Conservation (phyloP, 2,113 vertebrate genomes). For the Brachirus orientalis region DNA sequence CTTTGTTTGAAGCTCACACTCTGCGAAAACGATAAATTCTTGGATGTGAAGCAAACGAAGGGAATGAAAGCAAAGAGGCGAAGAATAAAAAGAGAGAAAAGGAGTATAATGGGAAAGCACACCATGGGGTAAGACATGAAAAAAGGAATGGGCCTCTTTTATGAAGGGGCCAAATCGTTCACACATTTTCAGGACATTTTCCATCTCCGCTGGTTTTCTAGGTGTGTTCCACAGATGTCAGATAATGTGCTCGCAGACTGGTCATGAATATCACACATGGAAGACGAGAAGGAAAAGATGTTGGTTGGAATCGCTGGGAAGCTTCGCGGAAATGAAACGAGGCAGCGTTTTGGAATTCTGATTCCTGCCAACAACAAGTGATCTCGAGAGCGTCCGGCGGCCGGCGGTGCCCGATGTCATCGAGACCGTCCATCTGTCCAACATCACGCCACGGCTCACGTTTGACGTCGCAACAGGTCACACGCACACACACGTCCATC, state of each 20-base stretch:
- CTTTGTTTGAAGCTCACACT: conserved; percentile 5
- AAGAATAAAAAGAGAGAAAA: conserved; percentile 16
- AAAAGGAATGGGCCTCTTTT: conserved; percentile 73
- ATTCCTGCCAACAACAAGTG: too few species aligned
- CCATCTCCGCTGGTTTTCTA: conserved; percentile 57
- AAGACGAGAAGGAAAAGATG: conserved; percentile 16
- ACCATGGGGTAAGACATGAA: conserved; percentile 63
- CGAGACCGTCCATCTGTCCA: conserved; percentile 35
- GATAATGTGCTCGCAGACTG: conserved; percentile 66
- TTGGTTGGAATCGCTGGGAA: conserved; percentile 26
- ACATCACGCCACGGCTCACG: conserved; percentile 24
- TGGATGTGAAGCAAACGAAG: conserved; percentile 27
- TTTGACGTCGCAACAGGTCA: conserved; percentile 43
- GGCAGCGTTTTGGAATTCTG: not conserved
- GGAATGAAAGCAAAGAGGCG: conserved; percentile 8
- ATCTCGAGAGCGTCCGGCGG: conserved; percentile 21
- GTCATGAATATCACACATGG: conserved; percentile 71
- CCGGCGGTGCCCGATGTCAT: conserved; percentile 30
- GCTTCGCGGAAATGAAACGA: conserved; percentile 34
- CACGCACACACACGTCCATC: conserved; percentile 59
- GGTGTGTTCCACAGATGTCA: conserved; percentile 81
- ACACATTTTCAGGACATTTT: conserved; percentile 81
- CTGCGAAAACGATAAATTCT: not conserved
- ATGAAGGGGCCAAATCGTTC: conserved; percentile 81
- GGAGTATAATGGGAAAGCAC: conserved; percentile 28